Conservation (phyloP, 1,140 invertebrate genomes). For the Berghia stephanieae region DNA sequence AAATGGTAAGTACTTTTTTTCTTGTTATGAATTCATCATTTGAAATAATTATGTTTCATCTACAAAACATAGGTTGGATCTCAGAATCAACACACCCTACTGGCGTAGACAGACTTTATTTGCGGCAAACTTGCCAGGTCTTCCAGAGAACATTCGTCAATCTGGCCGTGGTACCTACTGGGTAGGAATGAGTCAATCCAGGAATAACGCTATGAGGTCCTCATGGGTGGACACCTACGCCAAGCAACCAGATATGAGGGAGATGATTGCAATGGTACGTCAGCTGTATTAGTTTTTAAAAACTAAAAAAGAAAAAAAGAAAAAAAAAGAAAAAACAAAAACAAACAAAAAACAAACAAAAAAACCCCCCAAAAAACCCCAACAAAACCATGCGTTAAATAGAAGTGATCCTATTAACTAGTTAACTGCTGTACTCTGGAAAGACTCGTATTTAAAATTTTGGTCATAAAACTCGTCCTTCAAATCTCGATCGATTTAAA, state of each 20-base stretch:
- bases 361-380: neutral
- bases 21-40: slow-evolving; percentile 44
- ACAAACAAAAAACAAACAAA: neutral
- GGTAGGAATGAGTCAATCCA: slow-evolving; percentile 70
- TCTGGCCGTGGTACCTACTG: slow-evolving; percentile 77
- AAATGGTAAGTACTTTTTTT: neutral
- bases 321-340: no score
- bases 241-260: slow-evolving; percentile 60
- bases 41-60: neutral
- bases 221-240: slow-evolving; percentile 57
- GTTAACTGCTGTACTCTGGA: no score
- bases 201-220: slow-evolving; percentile 51
- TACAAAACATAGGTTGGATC: slow-evolving; percentile 70
- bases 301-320: no score
- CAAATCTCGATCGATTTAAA: no score
- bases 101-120: slow-evolving; percentile 54
- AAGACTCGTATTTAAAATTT: no score
- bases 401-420: no score
- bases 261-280: slow-evolving; percentile 60
- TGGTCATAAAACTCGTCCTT: no score
- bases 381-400: neutral
- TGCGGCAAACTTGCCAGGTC: slow-evolving; percentile 52
- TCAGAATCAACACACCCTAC: slow-evolving; percentile 78
- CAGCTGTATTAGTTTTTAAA: neutral
- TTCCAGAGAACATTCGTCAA: slow-evolving; percentile 78